Conservation (phyloP, 1,140 invertebrate genomes). For the Sycobia sp. region DNA sequence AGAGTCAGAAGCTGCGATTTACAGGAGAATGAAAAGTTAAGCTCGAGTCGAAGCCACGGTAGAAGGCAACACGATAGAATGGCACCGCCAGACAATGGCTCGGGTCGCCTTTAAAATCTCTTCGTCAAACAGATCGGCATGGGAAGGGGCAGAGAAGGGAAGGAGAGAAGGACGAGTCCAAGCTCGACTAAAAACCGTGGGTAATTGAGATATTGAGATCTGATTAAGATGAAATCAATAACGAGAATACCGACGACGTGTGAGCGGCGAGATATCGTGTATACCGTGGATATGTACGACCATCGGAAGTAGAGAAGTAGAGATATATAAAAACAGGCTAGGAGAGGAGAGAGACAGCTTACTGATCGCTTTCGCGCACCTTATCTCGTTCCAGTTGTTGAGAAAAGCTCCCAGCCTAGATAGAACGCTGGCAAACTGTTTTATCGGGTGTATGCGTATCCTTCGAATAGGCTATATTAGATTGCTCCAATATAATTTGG, state of each 20-base stretch:
- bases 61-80: conserved; percentile 41
- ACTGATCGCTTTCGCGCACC: conserved; percentile 3
- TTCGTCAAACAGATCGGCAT: conserved; percentile 53
- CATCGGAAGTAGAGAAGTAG: too few species aligned
- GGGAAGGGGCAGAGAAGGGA: background rate
- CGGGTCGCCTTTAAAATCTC: conserved; percentile 56
- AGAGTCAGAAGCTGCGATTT: conserved; percentile 58
- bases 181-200: conserved; percentile 49
- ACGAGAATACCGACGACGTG: conserved; percentile 21
- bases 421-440: too few species aligned
- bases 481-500: too few species aligned
- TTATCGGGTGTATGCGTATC: too few species aligned
- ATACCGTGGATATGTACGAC: too few species aligned
- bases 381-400: too few species aligned
- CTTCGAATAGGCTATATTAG: too few species aligned
- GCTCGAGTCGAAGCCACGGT: conserved; percentile 48
- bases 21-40: conserved; percentile 60
- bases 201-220: conserved; percentile 62
- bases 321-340: too few species aligned
- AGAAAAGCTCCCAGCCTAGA: too few species aligned
- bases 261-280: too few species aligned
- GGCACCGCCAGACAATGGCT: conserved; percentile 53
- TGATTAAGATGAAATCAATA: conserved; percentile 62
- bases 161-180: background rate
- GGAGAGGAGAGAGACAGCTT: too few species aligned